phyloP scores from a whole-genome alignment of 64 coral and sea anemone species.

The Montipora capricornis region DNA sequence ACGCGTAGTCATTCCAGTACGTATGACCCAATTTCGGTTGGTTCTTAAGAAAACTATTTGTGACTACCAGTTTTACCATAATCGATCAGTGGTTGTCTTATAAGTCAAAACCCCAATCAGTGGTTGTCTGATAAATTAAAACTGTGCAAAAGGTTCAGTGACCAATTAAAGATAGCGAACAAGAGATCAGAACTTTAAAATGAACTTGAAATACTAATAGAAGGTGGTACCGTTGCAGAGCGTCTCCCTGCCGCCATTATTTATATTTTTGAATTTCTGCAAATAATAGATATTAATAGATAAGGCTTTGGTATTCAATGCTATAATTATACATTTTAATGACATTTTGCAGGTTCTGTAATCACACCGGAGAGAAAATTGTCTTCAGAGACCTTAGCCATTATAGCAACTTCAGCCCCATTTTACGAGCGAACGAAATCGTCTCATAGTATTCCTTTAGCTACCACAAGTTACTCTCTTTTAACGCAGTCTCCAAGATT shows the following conservation, averaged over 20 bases:
- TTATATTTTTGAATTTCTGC: no score
- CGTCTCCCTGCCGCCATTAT: no score
- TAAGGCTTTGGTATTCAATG: no score
- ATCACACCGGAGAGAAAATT: neutral
- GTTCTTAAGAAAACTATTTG: neutral
- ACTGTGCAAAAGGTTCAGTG: no score
- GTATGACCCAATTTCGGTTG: neutral
- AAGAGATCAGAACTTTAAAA: no score
- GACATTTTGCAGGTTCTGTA: neutral
- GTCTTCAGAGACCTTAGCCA: neutral
- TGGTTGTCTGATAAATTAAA: no score
- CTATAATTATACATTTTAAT: neutral
- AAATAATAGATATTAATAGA: no score
- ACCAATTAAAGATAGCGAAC: no score
- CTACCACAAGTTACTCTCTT: neutral
- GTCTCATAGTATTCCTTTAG: neutral
- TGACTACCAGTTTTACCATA: no score
- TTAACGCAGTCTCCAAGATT: neutral
- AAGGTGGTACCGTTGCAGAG: no score
- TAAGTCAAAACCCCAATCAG: no score
- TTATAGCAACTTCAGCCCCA: neutral
- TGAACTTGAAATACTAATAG: no score
- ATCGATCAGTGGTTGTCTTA: neutral
- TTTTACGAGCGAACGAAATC: neutral
- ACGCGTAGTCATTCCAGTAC: neutral